phyloP scores from a whole-genome alignment of 2,888 invertebrate species.

The Sinelater perroti region DNA sequence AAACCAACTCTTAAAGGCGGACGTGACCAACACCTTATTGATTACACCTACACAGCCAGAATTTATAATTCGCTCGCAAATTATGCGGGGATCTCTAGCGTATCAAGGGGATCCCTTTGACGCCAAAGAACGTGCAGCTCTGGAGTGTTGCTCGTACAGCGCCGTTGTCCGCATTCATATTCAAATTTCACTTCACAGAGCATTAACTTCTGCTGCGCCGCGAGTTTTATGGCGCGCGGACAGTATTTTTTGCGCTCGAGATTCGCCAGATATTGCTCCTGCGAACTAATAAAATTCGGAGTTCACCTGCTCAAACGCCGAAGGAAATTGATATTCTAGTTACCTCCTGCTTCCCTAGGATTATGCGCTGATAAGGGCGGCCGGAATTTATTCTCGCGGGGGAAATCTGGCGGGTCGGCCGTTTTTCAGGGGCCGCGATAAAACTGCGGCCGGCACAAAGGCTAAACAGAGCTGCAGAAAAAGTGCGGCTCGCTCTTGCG shows the following conservation, averaged over 20 bases:
- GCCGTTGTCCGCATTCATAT: conserved; percentile 41
- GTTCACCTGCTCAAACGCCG: conserved; percentile 31
- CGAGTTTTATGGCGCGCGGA: conserved; percentile 35
- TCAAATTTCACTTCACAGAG: conserved; percentile 42
- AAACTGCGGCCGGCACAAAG: conserved; percentile 1
- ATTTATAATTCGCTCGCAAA: conserved; percentile 35
- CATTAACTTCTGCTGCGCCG: conserved; percentile 41
- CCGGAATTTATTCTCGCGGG: conserved; percentile 3
- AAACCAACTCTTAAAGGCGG: conserved; percentile 38
- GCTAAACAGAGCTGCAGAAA: neutral
- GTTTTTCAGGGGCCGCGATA: neutral
- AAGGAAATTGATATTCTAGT: conserved; percentile 31
- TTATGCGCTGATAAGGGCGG: conserved; percentile 11
- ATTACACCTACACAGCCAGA: conserved; percentile 35
- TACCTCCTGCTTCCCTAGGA: conserved; percentile 18
- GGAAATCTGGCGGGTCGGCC: no score
- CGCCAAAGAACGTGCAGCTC: conserved; percentile 21
- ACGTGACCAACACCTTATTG: conserved; percentile 39
- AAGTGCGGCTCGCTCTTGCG: no score
- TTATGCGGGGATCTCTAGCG: conserved; percentile 31
- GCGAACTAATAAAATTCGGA: conserved; percentile 36
- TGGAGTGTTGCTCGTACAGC: conserved; percentile 19
- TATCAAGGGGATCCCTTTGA: conserved; percentile 29
- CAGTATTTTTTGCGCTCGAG: conserved; percentile 36
- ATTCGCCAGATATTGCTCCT: conserved; percentile 34